These are phyloP conservation scores for Merops nubicus DNA, from an alignment of 2,113 vertebrate genomes.

Conservation along the genomic window DNA sequence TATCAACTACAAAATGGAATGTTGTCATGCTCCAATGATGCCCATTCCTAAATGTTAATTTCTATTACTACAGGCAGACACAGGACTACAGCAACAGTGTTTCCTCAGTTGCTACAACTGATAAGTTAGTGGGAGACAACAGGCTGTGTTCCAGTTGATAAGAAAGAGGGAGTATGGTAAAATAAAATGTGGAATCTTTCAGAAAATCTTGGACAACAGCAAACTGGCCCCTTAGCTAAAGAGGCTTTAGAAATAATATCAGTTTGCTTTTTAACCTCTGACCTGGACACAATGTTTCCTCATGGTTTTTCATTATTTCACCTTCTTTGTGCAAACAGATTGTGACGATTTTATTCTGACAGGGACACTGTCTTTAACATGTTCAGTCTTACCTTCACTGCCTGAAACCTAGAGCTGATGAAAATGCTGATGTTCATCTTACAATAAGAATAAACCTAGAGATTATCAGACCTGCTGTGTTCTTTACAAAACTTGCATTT, in stretches of 20 bases:
- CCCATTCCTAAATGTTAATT: neutral
- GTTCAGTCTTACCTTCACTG: neutral
- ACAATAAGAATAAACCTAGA: neutral
- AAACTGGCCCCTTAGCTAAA: neutral
- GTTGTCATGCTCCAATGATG: neutral
- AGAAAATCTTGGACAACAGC: neutral
- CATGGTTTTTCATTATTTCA: neutral
- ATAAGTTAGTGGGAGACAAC: neutral
- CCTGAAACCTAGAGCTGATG: neutral
- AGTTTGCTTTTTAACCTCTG: neutral
- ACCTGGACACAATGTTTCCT: rapidly evolving
- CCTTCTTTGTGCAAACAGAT: neutral
- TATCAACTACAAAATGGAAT: rapidly evolving
- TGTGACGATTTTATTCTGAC: neutral
- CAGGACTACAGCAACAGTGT: no score
- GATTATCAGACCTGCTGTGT: neutral
- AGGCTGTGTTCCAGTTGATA: neutral
- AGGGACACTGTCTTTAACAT: neutral
- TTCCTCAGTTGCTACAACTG: neutral
- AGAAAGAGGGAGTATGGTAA: neutral
- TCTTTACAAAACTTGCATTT: neutral
- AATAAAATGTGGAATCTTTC: no score
- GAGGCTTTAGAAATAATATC: neutral
- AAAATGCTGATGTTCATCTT: neutral
- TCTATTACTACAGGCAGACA: neutral